Percentiles rank a stretch among this genome's conserved stretches.
Evolutionary conservation across 2,797 vertebrate species (phyloP).

Genomic region (Chiroxiphia lanceolata): DNA sequence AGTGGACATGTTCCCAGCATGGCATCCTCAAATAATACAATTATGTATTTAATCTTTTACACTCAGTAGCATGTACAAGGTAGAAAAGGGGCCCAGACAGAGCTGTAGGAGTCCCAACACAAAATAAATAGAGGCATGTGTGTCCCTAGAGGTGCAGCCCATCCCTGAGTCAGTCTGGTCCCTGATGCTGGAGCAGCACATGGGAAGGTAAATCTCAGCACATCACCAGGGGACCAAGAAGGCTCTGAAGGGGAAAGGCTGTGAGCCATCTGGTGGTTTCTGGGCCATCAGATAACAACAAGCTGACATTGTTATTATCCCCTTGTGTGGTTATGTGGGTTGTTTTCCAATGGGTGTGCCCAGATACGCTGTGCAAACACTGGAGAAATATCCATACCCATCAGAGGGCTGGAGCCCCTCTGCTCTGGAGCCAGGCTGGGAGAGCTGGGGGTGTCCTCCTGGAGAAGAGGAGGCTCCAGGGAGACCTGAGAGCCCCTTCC

Average conservation of each 20-base stretch:
- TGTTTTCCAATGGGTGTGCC: accelerated
- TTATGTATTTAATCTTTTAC: not conserved
- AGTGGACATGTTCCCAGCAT: accelerated
- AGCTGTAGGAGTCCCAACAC: not conserved
- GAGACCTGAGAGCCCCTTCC: not conserved
- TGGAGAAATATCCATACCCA: accelerated
- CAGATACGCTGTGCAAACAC: not conserved
- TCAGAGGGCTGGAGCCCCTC: not conserved
- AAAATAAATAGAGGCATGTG: not conserved
- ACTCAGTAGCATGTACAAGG: accelerated
- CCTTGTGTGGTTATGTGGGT: accelerated
- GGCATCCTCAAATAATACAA: not conserved
- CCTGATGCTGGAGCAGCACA: accelerated
- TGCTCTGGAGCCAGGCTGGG: not conserved
- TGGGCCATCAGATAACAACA: not conserved
- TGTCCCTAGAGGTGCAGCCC: not conserved
- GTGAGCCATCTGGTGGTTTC: not conserved
- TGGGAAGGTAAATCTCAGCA: not conserved
- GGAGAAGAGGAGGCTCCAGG: not conserved
- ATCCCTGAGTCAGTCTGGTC: no score
- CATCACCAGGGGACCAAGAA: not conserved
- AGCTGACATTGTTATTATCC: not conserved
- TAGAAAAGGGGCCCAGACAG: not conserved
- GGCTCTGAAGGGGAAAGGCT: not conserved
- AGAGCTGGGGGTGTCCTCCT: not conserved